Conservation (phyloP, 2,888 invertebrate genomes). For the Tyria jacobaeae region DNA sequence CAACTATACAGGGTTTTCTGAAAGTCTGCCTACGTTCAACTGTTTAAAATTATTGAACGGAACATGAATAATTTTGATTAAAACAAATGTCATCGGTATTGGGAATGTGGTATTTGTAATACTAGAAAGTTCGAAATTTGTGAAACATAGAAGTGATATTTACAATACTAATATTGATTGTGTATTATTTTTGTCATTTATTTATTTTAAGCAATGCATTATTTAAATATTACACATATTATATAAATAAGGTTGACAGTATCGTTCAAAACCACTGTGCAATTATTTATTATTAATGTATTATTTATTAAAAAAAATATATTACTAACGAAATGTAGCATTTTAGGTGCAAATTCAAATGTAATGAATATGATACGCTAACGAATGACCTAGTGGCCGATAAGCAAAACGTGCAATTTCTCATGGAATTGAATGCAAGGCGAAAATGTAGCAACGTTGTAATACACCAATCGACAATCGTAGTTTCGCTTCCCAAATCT, state of each 20-base stretch:
- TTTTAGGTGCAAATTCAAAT: slow-evolving; percentile 43
- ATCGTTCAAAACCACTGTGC: neutral
- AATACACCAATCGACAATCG: slow-evolving; percentile 80
- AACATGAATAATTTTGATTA: neutral
- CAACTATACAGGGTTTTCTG: no score
- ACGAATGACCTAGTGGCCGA: slow-evolving; percentile 77
- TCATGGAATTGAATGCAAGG: slow-evolving; percentile 83
- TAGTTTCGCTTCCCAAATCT: slow-evolving; percentile 81
- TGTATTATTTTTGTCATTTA: neutral
- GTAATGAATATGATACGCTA: slow-evolving; percentile 59
- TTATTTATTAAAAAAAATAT: slow-evolving; percentile 5
- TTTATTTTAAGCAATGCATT: no score
- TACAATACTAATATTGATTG: neutral
- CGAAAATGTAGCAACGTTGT: slow-evolving; percentile 82
- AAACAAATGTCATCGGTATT: neutral
- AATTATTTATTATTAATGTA: neutral
- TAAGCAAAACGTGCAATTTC: slow-evolving; percentile 77
- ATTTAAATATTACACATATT: neutral
- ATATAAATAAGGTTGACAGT: neutral
- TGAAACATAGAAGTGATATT: neutral
- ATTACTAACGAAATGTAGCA: slow-evolving; percentile 42
- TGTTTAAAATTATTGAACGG: neutral
- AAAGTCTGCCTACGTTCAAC: no score
- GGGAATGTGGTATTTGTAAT: neutral
- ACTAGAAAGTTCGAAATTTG: neutral